Evolutionary conservation across 2,113 vertebrate species (phyloP), one percentile per base, ranked within the genome.

Genomic region (Microcebus jonahi): DNA sequence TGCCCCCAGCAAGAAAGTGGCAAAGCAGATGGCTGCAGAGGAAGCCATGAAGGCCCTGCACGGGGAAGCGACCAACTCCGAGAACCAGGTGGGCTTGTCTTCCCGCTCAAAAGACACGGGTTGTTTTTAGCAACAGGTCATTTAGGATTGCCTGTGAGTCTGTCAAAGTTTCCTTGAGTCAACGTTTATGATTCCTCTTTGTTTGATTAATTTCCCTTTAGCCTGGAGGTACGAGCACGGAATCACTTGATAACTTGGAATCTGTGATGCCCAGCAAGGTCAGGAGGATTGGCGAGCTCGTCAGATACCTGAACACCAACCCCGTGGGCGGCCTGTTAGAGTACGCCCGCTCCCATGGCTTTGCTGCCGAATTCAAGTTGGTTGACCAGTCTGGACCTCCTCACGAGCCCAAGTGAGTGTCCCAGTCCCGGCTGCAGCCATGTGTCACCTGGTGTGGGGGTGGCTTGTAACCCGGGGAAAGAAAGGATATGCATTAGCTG

Each of bases 1-100:
- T 0, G 99, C 99, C 79, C 99, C 99, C 85, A 99, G 99, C 98
- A 99, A 99, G 98, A 99, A 99, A 95, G 99, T 99, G 45, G 99
- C 99, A 0, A 99, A 99, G 96, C 99, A 99, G 98, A 99, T 99
- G 98, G 99, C 99, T 0, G 99, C 99, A 3, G 99, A 99, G 96
- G 99, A 99, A 65, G 99, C 99, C 21, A 99, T 99, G 97, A 99
- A 99, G 97, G 99, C 99, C 68, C 98, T 99, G 89, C 98, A 99
- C 23, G 99, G 98, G 73, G 99, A 98, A 57, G 94, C 92, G 0
- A 31, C 81, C 89, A 94, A 15, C 63, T 59, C 82, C 0, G 93
- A 97, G 25, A 25, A 89, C 57, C 96, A 98, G 98, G 94, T 98
- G 39, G 57, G 95, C 27, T 1, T 10, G 0, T 4, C 15, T 12